Percentiles rank a stretch among this genome's conserved stretches.
phyloP scores from a whole-genome alignment of 2,888 invertebrate genomes.

The Metalampra italica region DNA sequence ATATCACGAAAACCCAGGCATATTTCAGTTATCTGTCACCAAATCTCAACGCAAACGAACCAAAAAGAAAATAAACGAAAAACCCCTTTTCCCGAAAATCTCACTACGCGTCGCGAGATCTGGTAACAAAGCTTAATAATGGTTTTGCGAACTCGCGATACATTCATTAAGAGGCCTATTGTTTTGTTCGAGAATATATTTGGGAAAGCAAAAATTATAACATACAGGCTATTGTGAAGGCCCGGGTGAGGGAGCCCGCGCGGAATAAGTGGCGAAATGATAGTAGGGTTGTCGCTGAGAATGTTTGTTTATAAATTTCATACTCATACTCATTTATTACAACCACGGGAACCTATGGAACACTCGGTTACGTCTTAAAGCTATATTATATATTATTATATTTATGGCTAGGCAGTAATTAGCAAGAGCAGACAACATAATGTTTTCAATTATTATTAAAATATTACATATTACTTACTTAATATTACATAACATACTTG shows the following conservation, averaged over 20 bases:
- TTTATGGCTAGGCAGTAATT: too few relatives aligned
- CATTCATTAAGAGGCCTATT: constrained; percentile 73
- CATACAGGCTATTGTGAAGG: constrained; percentile 67
- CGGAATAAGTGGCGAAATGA: constrained; percentile 61
- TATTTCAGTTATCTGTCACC: too few relatives aligned
- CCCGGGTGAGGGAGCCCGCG: constrained; percentile 38
- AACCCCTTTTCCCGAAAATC: constrained; percentile 5
- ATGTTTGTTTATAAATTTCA: background rate
- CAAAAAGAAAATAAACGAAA: background rate
- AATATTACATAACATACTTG: too few relatives aligned
- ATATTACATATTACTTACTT: too few relatives aligned
- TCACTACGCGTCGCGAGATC: background rate
- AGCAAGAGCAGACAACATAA: too few relatives aligned
- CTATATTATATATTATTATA: too few relatives aligned
- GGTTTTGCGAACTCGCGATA: constrained; percentile 71
- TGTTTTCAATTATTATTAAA: too few relatives aligned
- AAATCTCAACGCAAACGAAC: background rate
- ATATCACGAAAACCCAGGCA: too few relatives aligned
- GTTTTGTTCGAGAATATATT: constrained; percentile 74
- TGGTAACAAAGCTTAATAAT: constrained; percentile 71
- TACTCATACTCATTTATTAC: too few relatives aligned
- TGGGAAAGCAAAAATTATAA: constrained; percentile 76
- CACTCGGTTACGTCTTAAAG: too few relatives aligned
- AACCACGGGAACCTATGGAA: too few relatives aligned
- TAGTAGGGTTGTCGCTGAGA: constrained; percentile 42